phyloP scores from a whole-genome alignment of 2,797 vertebrate genomes.

The Psittacula echo region DNA sequence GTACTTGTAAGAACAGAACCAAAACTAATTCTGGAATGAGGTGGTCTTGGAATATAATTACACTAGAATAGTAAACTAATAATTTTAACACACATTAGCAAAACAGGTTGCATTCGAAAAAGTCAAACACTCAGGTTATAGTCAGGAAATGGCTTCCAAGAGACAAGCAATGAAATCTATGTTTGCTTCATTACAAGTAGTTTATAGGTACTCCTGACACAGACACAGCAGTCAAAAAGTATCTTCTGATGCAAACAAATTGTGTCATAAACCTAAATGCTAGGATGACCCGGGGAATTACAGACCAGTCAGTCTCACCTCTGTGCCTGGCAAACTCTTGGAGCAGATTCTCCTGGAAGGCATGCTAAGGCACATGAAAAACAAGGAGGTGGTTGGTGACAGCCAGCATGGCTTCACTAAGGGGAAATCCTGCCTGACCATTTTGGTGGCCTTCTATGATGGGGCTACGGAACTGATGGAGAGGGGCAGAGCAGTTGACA shows the following conservation, averaged over 20 bases:
- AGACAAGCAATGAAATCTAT: neutral
- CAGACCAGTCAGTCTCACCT: too few relatives aligned
- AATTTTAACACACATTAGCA: neutral
- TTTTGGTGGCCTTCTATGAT: too few relatives aligned
- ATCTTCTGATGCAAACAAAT: neutral
- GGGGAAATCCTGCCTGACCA: too few relatives aligned
- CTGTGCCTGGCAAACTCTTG: too few relatives aligned
- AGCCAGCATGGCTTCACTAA: too few relatives aligned
- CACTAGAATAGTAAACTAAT: constrained; percentile 35
- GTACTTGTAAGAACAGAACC: neutral
- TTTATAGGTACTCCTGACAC: rapidly evolving
- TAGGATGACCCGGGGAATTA: neutral
- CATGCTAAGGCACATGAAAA: too few relatives aligned
- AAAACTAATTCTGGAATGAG: constrained; percentile 27
- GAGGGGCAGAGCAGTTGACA: too few relatives aligned
- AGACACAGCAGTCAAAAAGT: neutral
- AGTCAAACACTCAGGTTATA: neutral
- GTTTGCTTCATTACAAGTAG: neutral
- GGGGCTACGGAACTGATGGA: too few relatives aligned
- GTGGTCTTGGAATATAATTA: constrained; percentile 22
- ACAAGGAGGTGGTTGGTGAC: too few relatives aligned
- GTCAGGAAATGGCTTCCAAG: neutral
- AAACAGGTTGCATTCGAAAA: neutral
- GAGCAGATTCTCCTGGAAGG: too few relatives aligned
- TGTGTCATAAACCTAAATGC: neutral